A percentile compares a stretch with the other conserved stretches of the same genome.
phyloP scores from a whole-genome alignment of 2,113 vertebrate genomes.

The Tapirus terrestris region DNA sequence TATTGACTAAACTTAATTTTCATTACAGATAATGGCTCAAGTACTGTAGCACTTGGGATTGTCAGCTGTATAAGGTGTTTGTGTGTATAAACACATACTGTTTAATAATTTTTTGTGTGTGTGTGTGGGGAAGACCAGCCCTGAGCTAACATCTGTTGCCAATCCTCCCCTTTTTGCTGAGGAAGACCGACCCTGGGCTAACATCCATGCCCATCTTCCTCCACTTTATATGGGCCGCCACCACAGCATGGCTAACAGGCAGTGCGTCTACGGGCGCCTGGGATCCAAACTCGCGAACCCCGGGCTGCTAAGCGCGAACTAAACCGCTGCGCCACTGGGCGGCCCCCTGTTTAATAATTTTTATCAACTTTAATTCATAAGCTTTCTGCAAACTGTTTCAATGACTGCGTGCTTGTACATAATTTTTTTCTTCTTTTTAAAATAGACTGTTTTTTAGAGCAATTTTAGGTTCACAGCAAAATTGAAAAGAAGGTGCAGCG shows the following conservation, averaged over 20 bases:
- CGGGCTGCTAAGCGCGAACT: too few relatives aligned
- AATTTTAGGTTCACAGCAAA: neutral
- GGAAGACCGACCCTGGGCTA: too few relatives aligned
- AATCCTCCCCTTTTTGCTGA: too few relatives aligned
- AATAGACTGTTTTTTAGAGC: neutral
- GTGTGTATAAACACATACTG: neutral
- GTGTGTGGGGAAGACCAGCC: too few relatives aligned
- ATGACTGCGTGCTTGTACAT: neutral
- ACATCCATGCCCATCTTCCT: too few relatives aligned
- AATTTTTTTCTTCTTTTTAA: neutral
- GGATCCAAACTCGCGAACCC: too few relatives aligned
- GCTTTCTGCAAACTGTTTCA: constrained; percentile 1
- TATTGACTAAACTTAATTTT: constrained; percentile 10
- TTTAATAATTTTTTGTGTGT: too few relatives aligned
- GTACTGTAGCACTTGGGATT: neutral
- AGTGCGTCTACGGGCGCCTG: too few relatives aligned
- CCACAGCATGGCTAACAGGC: too few relatives aligned
- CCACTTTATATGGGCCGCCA: too few relatives aligned
- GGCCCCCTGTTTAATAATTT: neutral
- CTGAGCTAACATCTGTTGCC: too few relatives aligned
- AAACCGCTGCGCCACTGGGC: too few relatives aligned
- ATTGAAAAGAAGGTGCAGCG: neutral
- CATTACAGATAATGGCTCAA: constrained; percentile 33
- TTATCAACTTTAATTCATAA: constrained; percentile 26
- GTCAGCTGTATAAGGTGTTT: neutral